Percentiles rank a stretch among this genome's conserved stretches.
phyloP scores from a whole-genome alignment of 2,888 invertebrate species.

The Phengaris arion region DNA sequence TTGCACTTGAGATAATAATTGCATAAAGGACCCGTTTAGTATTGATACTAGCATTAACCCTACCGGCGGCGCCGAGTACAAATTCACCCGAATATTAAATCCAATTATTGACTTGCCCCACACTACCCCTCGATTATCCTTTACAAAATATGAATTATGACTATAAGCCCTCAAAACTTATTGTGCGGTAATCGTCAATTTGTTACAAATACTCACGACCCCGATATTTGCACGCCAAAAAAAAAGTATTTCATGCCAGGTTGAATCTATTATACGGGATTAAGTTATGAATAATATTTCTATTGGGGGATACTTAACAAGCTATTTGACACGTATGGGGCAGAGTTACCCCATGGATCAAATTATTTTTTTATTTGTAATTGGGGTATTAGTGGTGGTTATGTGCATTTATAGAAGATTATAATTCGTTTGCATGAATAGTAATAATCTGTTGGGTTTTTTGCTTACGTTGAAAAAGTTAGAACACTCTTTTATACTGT shows the following conservation, averaged over 20 bases:
- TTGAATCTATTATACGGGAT: slow-evolving; percentile 78
- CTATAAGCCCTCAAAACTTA: slow-evolving; percentile 67
- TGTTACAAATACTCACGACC: slow-evolving; percentile 61
- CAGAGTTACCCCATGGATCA: slow-evolving; percentile 38
- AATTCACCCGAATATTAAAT: slow-evolving; percentile 80
- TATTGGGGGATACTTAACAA: slow-evolving; percentile 74
- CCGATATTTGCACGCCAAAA: slow-evolving; percentile 54
- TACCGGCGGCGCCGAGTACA: slow-evolving; percentile 67
- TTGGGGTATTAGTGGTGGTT: slow-evolving; percentile 26
- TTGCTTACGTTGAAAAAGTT: no score
- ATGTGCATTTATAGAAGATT: slow-evolving; percentile 18
- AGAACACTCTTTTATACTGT: background rate
- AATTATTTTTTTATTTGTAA: slow-evolving; percentile 22
- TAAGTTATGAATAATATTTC: slow-evolving; percentile 77
- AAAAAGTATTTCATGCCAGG: slow-evolving; percentile 74
- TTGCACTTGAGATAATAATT: slow-evolving; percentile 12
- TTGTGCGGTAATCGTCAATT: slow-evolving; percentile 70
- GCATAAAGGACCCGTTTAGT: slow-evolving; percentile 42
- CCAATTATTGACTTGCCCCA: slow-evolving; percentile 70
- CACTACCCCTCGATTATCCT: slow-evolving; percentile 67
- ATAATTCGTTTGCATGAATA: background rate
- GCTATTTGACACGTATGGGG: slow-evolving; percentile 67
- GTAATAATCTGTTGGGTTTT: background rate
- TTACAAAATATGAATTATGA: slow-evolving; percentile 72
- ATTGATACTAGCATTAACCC: slow-evolving; percentile 57